Evolutionary conservation across 1,140 invertebrate species (phyloP).

Genomic region (Phortica variegata): DNA sequence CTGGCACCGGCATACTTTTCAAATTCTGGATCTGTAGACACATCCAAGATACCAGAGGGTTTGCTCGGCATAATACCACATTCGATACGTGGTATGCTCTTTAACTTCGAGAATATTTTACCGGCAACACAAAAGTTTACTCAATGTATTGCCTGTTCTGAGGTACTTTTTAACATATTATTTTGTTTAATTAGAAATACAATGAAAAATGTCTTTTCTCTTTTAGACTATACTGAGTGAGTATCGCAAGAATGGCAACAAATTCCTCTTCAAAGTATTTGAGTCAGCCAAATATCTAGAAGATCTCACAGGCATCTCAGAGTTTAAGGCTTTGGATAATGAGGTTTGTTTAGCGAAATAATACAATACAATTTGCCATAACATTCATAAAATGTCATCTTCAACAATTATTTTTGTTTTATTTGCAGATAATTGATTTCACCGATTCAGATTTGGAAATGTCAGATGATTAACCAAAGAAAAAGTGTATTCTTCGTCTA

Average conservation of each 20-base stretch:
- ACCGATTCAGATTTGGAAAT: conserved; percentile 49
- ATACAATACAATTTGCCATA: no score
- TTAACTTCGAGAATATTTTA: conserved; percentile 74
- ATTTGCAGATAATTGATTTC: conserved; percentile 49
- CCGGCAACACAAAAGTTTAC: conserved; percentile 83
- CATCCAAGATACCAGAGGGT: conserved; percentile 60
- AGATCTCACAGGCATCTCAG: conserved; percentile 80
- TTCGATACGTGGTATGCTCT: conserved; percentile 89
- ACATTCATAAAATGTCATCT: not conserved
- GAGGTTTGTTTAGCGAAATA: conserved; percentile 21
- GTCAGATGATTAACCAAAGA: conserved; percentile 30
- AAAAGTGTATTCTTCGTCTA: no score
- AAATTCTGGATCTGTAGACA: conserved; percentile 51
- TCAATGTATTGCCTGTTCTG: conserved; percentile 90
- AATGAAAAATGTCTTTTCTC: conserved; percentile 1
- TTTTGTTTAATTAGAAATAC: not conserved
- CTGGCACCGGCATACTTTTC: conserved; percentile 63
- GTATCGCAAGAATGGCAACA: conserved; percentile 61
- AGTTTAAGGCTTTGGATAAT: conserved; percentile 54
- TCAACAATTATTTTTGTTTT: not conserved
- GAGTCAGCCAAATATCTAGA: conserved; percentile 84
- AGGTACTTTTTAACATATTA: conserved; percentile 25
- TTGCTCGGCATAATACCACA: conserved; percentile 87
- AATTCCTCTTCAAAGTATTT: conserved; percentile 84
- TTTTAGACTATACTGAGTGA: conserved; percentile 34